These are phyloP conservation scores for Branchinecta sandiegonensis DNA, from an alignment of 2,888 invertebrate genomes.

Conservation along the genomic window DNA sequence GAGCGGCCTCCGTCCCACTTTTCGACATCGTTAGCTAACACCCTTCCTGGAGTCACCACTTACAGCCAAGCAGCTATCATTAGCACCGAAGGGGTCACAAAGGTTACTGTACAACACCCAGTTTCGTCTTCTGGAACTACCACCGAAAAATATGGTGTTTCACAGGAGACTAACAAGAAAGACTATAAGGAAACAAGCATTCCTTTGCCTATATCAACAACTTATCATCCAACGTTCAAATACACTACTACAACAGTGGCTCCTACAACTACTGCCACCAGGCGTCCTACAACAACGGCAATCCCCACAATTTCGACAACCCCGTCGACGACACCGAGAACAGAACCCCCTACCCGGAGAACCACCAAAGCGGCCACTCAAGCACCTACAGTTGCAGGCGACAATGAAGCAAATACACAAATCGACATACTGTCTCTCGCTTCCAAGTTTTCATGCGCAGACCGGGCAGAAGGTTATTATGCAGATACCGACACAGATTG, in stretches of 20 bases:
- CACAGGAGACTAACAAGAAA: no score
- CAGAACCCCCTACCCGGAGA: no score
- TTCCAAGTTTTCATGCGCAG: not conserved
- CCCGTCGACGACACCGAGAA: no score
- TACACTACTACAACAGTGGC: no score
- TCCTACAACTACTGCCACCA: no score
- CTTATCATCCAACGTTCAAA: no score
- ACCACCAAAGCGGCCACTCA: no score
- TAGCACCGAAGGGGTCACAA: not conserved
- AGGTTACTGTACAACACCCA: conserved; percentile 9
- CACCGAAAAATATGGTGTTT: not conserved
- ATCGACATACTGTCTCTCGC: not conserved
- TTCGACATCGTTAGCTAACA: not conserved
- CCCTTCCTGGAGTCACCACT: not conserved
- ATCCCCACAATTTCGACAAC: no score
- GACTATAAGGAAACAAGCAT: no score
- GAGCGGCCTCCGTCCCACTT: not conserved
- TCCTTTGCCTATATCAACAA: no score
- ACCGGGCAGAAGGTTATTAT: not conserved
- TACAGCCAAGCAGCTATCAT: not conserved
- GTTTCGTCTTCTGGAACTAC: not conserved
- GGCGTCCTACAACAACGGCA: no score
- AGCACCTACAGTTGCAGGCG: no score
- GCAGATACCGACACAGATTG: not conserved
- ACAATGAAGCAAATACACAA: not conserved